These are phyloP conservation scores for Oenanthe melanoleuca DNA, from an alignment of 2,113 vertebrate genomes.

Conservation along the genomic window DNA sequence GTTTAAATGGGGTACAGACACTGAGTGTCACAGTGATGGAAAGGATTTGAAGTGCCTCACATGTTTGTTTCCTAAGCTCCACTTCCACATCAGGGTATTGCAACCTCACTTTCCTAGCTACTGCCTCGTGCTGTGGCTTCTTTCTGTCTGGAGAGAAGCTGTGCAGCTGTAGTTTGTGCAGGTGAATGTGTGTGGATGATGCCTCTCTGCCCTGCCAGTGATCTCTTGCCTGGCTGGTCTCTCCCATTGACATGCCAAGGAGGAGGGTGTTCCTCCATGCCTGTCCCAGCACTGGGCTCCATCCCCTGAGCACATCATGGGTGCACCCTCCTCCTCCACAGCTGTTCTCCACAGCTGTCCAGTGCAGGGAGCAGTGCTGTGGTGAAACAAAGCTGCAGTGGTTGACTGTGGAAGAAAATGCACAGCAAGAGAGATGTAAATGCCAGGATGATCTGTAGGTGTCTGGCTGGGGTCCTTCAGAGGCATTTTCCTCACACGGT, in stretches of 20 bases:
- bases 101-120: background rate
- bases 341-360: background rate
- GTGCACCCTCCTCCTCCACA: background rate
- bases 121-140: background rate
- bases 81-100: background rate
- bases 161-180: background rate
- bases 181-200: background rate
- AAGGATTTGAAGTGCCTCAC: background rate
- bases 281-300: background rate
- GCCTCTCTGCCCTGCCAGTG: background rate
- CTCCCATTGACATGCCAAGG: accelerated
- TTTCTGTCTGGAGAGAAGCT: background rate
- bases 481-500: background rate
- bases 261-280: background rate
- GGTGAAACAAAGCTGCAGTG: background rate
- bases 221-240: background rate
- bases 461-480: background rate
- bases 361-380: background rate
- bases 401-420: background rate
- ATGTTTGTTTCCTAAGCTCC: background rate
- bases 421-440: background rate
- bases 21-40: background rate
- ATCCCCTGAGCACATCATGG: background rate
- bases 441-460: background rate
- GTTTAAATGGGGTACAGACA: accelerated